A percentile compares a stretch with the other conserved stretches of the same genome.
Evolutionary conservation across 1,140 invertebrate genomes (phyloP).

Genomic region (Eciton burchellii): DNA sequence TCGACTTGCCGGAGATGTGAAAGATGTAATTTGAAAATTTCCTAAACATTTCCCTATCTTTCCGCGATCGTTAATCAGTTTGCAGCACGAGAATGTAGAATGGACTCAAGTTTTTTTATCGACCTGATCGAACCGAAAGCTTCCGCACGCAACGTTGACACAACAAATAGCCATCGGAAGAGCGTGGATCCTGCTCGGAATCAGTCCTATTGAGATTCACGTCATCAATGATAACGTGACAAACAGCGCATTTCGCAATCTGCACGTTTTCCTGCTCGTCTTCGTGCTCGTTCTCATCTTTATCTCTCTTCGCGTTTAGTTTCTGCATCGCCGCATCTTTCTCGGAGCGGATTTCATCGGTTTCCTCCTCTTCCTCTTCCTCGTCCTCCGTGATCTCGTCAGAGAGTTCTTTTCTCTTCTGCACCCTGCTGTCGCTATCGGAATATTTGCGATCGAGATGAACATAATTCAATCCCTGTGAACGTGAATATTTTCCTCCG

Average conservation of each 20-base stretch:
- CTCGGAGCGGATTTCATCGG: conserved; percentile 54
- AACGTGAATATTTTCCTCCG: conserved; percentile 9
- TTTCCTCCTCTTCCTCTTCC: conserved; percentile 66
- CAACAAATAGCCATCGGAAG: conserved; percentile 73
- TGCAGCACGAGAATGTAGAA: too few relatives aligned
- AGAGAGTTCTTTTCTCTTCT: conserved; percentile 61
- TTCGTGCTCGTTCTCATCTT: neutral
- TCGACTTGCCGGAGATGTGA: neutral
- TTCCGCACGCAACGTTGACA: conserved; percentile 78
- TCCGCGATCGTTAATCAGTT: too few relatives aligned
- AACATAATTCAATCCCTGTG: conserved; percentile 56
- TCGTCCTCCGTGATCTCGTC: conserved; percentile 28
- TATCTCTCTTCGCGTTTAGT: conserved; percentile 19
- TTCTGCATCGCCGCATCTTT: conserved; percentile 15
- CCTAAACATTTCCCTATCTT: neutral
- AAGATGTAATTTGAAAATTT: conserved; percentile 14
- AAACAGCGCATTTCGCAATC: conserved; percentile 76
- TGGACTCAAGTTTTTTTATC: conserved; percentile 36
- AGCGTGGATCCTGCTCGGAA: conserved; percentile 66
- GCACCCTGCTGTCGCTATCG: conserved; percentile 48
- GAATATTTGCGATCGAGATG: conserved; percentile 36
- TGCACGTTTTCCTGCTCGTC: conserved; percentile 56
- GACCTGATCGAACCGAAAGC: conserved; percentile 76
- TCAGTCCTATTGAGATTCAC: conserved; percentile 49
- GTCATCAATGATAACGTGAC: conserved; percentile 73